Conservation (phyloP, 2,888 invertebrate genomes). For the Chydorus sphaericus region DNA sequence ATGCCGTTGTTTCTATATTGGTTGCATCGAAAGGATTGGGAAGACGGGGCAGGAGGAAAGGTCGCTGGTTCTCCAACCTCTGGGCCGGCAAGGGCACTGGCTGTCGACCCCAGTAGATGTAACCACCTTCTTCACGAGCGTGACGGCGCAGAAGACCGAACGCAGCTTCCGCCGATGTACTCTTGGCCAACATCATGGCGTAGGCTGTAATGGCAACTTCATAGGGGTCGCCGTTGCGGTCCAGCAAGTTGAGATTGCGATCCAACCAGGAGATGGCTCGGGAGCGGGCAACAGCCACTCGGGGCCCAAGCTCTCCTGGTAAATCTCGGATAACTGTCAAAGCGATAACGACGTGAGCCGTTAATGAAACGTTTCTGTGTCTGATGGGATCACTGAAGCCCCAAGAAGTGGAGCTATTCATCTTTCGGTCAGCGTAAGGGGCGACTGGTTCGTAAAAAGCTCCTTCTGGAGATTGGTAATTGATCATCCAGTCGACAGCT, state of each 20-base stretch:
- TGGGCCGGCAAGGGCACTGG: conserved; percentile 62
- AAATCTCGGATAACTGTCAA: conserved; percentile 70
- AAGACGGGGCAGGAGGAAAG: conserved; percentile 70
- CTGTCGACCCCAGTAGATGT: conserved; percentile 72
- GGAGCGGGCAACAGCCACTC: conserved; percentile 58
- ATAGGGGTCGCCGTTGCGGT: conserved; percentile 56
- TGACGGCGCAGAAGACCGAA: conserved; percentile 52
- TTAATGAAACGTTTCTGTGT: conserved; percentile 70
- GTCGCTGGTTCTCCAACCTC: conserved; percentile 80
- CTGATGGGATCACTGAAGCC: conserved; percentile 36
- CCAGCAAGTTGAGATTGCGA: conserved; percentile 57
- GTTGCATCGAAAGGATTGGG: conserved; percentile 78
- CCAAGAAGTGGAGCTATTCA: conserved; percentile 51
- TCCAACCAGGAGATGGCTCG: conserved; percentile 67
- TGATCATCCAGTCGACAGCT: conserved; percentile 70
- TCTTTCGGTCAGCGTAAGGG: conserved; percentile 62
- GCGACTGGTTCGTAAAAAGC: conserved; percentile 58
- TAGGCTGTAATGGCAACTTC: conserved; percentile 79
- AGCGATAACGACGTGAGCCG: conserved; percentile 83
- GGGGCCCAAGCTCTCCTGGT: conserved; percentile 48
- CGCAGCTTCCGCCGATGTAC: conserved; percentile 71
- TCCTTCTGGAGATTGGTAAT: conserved; percentile 70
- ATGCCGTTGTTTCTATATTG: conserved; percentile 85
- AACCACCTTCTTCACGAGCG: conserved; percentile 54
- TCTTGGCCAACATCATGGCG: conserved; percentile 65